Percentiles rank a stretch among this genome's conserved stretches.
Evolutionary conservation across 2,113 vertebrate genomes (phyloP).

Genomic region (Asarcornis scutulata): DNA sequence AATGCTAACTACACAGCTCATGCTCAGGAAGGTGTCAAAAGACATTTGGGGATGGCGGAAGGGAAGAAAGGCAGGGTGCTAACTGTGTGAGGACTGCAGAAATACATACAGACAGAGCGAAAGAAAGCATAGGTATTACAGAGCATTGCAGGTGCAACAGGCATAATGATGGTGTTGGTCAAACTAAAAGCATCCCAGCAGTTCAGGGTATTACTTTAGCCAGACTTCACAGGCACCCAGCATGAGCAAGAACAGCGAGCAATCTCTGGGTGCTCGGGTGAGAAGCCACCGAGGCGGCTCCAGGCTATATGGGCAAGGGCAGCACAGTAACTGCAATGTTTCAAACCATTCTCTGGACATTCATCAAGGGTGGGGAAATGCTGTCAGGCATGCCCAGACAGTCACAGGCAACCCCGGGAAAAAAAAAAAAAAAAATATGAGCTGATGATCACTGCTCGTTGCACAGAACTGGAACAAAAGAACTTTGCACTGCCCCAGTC

Average conservation of each 20-base stretch:
- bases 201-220: background rate
- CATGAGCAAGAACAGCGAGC: background rate
- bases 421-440: fast-evolving
- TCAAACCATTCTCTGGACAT: background rate
- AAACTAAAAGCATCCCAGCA: background rate
- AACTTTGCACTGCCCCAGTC: fast-evolving
- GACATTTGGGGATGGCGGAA: fast-evolving
- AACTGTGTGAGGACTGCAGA: background rate
- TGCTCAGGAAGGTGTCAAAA: background rate
- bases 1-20: fast-evolving
- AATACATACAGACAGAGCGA: background rate
- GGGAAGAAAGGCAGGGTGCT: background rate
- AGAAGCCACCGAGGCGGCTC: background rate
- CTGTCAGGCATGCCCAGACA: background rate
- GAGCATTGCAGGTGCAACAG: too few species aligned
- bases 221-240: background rate
- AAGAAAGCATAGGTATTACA: background rate
- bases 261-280: background rate
- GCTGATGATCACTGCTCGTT: background rate
- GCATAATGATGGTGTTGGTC: fast-evolving
- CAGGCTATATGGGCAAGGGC: background rate
- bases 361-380: background rate
- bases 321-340: fast-evolving
- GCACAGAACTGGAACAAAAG: fast-evolving
- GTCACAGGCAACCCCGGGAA: background rate